A percentile compares a stretch with the other conserved stretches of the same genome.
These are phyloP conservation scores for Agapostemon virescens DNA, from an alignment of 2,888 invertebrate genomes.

Conservation along the genomic window DNA sequence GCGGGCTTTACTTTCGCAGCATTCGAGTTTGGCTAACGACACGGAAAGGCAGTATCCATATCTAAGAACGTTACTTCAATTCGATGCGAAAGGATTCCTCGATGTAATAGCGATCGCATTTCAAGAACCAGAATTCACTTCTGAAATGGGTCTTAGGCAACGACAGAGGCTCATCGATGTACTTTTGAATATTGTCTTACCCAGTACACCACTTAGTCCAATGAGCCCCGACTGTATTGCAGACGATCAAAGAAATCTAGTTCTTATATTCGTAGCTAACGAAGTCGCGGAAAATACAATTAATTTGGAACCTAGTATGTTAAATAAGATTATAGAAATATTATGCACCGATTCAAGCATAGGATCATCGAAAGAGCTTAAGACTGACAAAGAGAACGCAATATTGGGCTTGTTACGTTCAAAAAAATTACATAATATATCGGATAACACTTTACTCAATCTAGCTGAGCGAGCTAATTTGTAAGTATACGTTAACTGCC, in stretches of 20 bases:
- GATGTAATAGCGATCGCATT: conserved; percentile 93
- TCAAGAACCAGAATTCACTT: conserved; percentile 89
- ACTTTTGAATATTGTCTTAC: conserved; percentile 87
- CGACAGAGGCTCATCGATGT: conserved; percentile 90
- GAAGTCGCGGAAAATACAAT: conserved; percentile 76
- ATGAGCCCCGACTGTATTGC: conserved; percentile 73
- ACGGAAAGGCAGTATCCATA: conserved; percentile 87
- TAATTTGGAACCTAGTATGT: conserved; percentile 70
- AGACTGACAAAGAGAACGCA: conserved; percentile 75
- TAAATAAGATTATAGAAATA: conserved; percentile 75
- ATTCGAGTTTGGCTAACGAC: conserved; percentile 84
- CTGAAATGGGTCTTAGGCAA: conserved; percentile 87
- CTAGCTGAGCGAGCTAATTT: conserved; percentile 76
- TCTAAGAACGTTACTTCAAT: conserved; percentile 87
- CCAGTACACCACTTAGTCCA: conserved; percentile 76
- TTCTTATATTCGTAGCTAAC: conserved; percentile 76
- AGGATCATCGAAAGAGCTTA: conserved; percentile 70
- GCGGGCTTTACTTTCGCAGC: conserved; percentile 86
- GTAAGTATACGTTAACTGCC: conserved; percentile 69
- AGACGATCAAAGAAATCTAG: conserved; percentile 73
- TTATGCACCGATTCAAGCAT: conserved; percentile 70
- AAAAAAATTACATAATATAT: conserved; percentile 76
- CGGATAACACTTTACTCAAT: conserved; percentile 75
- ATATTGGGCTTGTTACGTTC: conserved; percentile 73
- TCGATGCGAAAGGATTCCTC: conserved; percentile 92